phyloP scores from a whole-genome alignment of 2,113 vertebrate species.

The Tiliqua scincoides region DNA sequence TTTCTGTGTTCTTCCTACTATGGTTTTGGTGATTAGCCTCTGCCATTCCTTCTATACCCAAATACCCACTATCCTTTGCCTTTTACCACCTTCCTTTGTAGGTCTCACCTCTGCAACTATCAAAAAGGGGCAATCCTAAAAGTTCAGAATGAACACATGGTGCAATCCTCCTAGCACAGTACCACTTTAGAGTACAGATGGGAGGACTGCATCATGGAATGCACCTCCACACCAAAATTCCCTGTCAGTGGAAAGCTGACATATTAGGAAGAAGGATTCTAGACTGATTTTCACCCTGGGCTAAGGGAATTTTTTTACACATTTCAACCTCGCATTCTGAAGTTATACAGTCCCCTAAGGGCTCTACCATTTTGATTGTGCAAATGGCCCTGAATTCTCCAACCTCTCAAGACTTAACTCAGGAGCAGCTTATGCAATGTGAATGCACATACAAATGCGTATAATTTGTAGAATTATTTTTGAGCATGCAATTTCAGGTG shows the following conservation, averaged over 20 bases:
- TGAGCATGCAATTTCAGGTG: neutral
- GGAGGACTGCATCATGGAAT: neutral
- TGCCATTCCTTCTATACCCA: neutral
- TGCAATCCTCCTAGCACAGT: neutral
- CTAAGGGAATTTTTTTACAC: neutral
- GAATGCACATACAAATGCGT: neutral
- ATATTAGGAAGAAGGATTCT: neutral
- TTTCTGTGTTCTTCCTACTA: neutral
- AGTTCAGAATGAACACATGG: neutral
- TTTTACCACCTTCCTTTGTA: neutral
- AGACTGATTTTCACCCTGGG: neutral
- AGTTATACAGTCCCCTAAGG: neutral
- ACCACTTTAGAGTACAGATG: neutral
- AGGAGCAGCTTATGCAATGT: neutral
- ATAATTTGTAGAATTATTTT: neutral
- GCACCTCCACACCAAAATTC: neutral
- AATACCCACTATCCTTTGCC: too few relatives aligned
- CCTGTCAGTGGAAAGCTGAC: neutral
- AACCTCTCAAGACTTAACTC: neutral
- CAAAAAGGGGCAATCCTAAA: neutral
- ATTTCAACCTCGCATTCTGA: neutral
- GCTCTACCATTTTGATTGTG: neutral
- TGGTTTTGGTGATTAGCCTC: neutral
- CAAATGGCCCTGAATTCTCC: neutral
- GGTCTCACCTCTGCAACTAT: neutral